Conservation (phyloP, 1,140 invertebrate species). For the Lycorma delicatula region DNA sequence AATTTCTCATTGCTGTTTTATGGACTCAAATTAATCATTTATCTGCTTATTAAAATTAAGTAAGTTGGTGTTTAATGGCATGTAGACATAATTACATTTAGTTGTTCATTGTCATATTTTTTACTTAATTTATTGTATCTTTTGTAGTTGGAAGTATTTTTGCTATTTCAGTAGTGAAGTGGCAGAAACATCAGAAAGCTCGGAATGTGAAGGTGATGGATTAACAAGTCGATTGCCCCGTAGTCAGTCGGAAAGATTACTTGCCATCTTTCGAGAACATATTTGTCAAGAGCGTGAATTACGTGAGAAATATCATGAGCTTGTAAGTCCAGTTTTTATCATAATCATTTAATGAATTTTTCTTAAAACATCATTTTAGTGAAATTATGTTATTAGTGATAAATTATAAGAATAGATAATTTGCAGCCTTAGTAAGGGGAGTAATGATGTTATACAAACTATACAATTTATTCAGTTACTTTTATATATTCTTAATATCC, state of each 20-base stretch:
- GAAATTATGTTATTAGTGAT: not conserved
- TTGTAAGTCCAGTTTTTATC: slow-evolving; percentile 36
- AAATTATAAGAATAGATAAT: not conserved
- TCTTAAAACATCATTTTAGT: no score
- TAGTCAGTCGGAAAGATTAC: slow-evolving; percentile 56
- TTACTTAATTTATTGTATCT: no score
- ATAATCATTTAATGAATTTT: no score
- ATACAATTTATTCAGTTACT: not conserved
- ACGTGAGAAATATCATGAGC: slow-evolving; percentile 75
- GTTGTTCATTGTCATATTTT: no score
- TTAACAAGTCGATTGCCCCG: slow-evolving; percentile 44
- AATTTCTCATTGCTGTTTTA: no score
- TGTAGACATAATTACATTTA: no score
- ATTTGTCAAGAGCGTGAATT: slow-evolving; percentile 67
- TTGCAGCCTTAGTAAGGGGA: not conserved
- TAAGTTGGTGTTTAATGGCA: no score
- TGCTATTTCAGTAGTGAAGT: slow-evolving; percentile 12
- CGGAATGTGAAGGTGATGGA: slow-evolving; percentile 36
- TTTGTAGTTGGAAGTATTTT: no score
- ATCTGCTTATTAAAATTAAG: no score
- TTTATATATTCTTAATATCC: no score
- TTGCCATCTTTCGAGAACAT: slow-evolving; percentile 59
- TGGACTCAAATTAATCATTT: no score
- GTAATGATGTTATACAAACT: not conserved
- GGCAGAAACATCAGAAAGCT: slow-evolving; percentile 13